A percentile compares a stretch with the other conserved stretches of the same genome.
These are phyloP conservation scores for Melanostoma mellinum DNA, from an alignment of 2,888 invertebrate species.

Conservation along the genomic window DNA sequence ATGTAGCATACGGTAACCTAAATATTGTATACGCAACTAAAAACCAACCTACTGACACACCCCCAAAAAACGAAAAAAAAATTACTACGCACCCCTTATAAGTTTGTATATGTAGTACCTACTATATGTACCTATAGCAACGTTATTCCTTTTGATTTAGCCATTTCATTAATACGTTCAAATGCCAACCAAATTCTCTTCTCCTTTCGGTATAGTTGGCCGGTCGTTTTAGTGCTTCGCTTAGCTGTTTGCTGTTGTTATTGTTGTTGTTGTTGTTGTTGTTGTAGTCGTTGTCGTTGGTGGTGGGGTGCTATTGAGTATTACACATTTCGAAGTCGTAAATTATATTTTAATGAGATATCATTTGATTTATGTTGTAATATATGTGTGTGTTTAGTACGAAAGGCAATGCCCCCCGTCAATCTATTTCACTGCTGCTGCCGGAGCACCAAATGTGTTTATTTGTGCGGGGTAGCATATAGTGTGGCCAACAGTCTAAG, in stretches of 20 bases:
- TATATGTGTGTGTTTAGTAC: conserved; percentile 20
- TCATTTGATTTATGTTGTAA: conserved; percentile 72
- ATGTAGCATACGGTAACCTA: conserved; percentile 64
- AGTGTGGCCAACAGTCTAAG: conserved; percentile 19
- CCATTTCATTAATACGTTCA: conserved; percentile 73
- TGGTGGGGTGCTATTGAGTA: conserved; percentile 55
- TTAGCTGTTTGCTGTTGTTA: not conserved
- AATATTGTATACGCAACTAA: conserved; percentile 70
- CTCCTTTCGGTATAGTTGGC: conserved; percentile 34
- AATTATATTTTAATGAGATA: conserved; percentile 73
- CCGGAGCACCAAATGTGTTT: conserved; percentile 54
- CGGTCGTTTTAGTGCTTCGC: not conserved
- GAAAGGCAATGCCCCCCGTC: conserved; percentile 61
- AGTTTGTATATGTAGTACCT: not conserved
- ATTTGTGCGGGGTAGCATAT: conserved; percentile 39
- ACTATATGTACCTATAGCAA: conserved; percentile 27
- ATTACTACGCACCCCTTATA: no score
- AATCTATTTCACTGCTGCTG: conserved; percentile 52
- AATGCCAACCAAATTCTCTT: conserved; percentile 62
- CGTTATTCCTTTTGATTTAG: conserved; percentile 73
- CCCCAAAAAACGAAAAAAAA: conserved; percentile 40
- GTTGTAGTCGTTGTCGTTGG: conserved; percentile 1
- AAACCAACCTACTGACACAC: conserved; percentile 65
- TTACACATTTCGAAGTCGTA: conserved; percentile 72
- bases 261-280: not conserved